Percentiles rank a stretch among this genome's conserved stretches.
These are phyloP conservation scores for Thera britannica DNA, from an alignment of 2,888 invertebrate species.

Conservation along the genomic window DNA sequence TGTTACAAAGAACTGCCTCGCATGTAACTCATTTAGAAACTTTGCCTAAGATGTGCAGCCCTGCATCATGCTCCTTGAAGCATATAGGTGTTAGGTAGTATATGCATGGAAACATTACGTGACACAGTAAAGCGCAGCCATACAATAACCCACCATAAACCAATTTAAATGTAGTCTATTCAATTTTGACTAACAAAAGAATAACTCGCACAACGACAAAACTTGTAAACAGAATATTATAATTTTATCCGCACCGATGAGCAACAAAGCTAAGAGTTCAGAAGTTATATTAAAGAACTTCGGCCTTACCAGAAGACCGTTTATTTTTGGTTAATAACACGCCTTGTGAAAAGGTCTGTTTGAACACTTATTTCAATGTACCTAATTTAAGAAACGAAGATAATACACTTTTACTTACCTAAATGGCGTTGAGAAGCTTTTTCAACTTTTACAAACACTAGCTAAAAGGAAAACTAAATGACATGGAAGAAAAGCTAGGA, in stretches of 20 bases:
- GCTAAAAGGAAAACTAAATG: slow-evolving; percentile 26
- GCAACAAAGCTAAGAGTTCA: slow-evolving; percentile 34
- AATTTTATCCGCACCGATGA: slow-evolving; percentile 32
- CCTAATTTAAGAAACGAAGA: not conserved
- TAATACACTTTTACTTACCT: not conserved
- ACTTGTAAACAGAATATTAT: slow-evolving; percentile 28
- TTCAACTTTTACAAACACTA: slow-evolving; percentile 37
- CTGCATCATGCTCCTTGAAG: not conserved
- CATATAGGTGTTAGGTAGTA: not conserved
- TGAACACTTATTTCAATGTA: not conserved
- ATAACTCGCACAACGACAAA: slow-evolving; percentile 28
- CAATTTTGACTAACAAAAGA: slow-evolving; percentile 18
- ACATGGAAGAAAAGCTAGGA: slow-evolving; percentile 6
- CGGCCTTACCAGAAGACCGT: slow-evolving; percentile 10
- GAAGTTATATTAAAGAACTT: slow-evolving; percentile 32
- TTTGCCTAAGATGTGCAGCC: too few relatives aligned
- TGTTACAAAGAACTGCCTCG: too few relatives aligned
- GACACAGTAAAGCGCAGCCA: slow-evolving; percentile 1
- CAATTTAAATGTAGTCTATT: not conserved
- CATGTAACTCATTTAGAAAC: too few relatives aligned
- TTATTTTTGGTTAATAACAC: not conserved
- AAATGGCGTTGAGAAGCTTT: slow-evolving; percentile 27
- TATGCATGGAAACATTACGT: not conserved
- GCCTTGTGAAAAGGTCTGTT: not conserved
- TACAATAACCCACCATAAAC: slow-evolving; percentile 4